A percentile compares a stretch with the other conserved stretches of the same genome.
Evolutionary conservation across 2,113 vertebrate genomes (phyloP).

Genomic region (Hypanus sabinus): DNA sequence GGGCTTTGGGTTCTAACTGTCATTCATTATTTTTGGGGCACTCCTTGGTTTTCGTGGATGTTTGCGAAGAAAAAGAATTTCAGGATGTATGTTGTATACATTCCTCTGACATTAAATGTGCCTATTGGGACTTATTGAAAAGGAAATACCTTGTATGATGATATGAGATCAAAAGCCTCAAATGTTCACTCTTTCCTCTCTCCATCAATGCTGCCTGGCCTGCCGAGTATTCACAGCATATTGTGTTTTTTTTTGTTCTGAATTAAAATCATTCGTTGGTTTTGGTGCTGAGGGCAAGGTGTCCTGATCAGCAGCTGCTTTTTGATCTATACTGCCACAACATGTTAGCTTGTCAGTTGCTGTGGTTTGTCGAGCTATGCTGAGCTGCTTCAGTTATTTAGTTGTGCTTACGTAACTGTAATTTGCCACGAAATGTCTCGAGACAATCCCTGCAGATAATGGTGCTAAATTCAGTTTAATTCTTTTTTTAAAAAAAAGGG

Average conservation of each 20-base stretch:
- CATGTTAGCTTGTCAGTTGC: neutral
- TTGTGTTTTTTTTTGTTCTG: too few species aligned
- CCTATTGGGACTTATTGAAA: neutral
- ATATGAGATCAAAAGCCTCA: too few species aligned
- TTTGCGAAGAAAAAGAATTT: too few species aligned
- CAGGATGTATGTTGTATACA: too few species aligned
- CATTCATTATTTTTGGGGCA: too few species aligned
- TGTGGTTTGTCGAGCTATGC: neutral
- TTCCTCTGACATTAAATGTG: too few species aligned
- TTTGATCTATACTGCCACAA: neutral
- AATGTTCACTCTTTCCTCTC: too few species aligned
- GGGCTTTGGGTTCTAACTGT: too few species aligned
- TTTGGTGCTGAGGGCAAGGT: neutral
- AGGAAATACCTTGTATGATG: neutral
- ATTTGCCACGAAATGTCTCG: neutral
- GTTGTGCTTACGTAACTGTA: neutral
- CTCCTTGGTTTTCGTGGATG: too few species aligned
- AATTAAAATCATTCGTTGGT: neutral
- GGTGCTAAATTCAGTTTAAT: neutral
- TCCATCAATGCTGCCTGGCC: too few species aligned
- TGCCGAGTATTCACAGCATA: too few species aligned
- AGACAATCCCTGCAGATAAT: neutral
- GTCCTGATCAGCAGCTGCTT: neutral
- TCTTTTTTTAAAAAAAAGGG: neutral
- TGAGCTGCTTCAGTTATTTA: neutral